Evolutionary conservation across 2,888 invertebrate species (phyloP).

Genomic region (Encarsia formosa): DNA sequence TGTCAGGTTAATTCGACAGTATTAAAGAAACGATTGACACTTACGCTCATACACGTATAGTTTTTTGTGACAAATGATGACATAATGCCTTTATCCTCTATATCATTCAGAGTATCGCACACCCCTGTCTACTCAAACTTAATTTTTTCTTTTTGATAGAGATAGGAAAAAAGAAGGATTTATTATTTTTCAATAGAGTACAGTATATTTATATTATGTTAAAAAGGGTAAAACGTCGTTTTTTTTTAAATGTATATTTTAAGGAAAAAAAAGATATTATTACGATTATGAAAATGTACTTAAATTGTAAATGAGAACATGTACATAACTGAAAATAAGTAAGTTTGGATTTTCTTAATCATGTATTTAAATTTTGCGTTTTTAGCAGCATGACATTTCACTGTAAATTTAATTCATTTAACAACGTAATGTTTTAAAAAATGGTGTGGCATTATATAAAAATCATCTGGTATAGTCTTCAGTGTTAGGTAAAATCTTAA

Average conservation of each 20-base stretch:
- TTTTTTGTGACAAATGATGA: too few relatives aligned
- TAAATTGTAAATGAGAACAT: constrained; percentile 41
- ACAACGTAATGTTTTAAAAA: constrained; percentile 1
- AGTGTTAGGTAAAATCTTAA: constrained; percentile 5
- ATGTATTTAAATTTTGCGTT: constrained; percentile 18
- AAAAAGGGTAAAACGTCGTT: not conserved
- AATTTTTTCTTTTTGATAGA: constrained; percentile 16
- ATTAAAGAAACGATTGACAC: too few relatives aligned
- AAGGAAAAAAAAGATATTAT: constrained; percentile 18
- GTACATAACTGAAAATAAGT: constrained; percentile 34
- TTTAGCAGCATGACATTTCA: constrained; percentile 50
- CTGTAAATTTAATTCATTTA: constrained; percentile 7
- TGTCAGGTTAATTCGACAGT: too few relatives aligned
- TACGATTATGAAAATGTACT: constrained; percentile 24
- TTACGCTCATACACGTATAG: too few relatives aligned
- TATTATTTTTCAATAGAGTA: not conserved
- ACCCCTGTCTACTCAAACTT: constrained; percentile 21
- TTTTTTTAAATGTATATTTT: constrained; percentile 22
- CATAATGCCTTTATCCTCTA: constrained; percentile 7
- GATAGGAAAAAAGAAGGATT: constrained; percentile 1
- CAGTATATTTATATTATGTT: not conserved
- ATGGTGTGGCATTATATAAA: not conserved
- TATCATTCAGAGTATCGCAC: constrained; percentile 26
- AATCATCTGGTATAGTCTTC: constrained; percentile 11
- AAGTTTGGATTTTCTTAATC: constrained; percentile 24